Evolutionary conservation across 2,888 invertebrate species (phyloP).

Genomic region (Mellilla xanthometata): DNA sequence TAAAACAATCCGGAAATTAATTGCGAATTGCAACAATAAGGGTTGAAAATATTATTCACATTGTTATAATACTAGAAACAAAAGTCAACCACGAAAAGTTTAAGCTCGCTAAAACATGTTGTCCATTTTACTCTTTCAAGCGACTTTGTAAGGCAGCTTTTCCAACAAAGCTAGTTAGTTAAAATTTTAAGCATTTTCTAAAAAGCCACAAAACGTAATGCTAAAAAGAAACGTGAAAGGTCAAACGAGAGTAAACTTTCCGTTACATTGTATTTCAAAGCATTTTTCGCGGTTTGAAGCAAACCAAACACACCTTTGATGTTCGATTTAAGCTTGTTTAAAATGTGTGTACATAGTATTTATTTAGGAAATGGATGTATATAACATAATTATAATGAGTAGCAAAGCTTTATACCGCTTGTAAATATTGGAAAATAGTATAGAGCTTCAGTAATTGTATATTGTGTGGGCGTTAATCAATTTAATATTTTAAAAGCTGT

Average conservation of each 20-base stretch:
- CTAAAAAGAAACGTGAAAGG: slow-evolving; percentile 22
- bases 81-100: background rate
- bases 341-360: slow-evolving; percentile 25
- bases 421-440: slow-evolving; percentile 40
- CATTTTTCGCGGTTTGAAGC: slow-evolving; percentile 25
- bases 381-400: slow-evolving; percentile 32
- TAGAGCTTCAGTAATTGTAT: slow-evolving; percentile 14
- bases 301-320: slow-evolving; percentile 23
- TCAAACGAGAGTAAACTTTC: slow-evolving; percentile 20
- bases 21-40: too few species aligned
- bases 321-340: slow-evolving; percentile 17
- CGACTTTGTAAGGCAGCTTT: slow-evolving; percentile 10
- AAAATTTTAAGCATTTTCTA: slow-evolving; percentile 13
- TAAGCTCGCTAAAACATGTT: background rate
- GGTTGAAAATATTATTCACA: too few species aligned
- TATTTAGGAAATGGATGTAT: slow-evolving; percentile 31
- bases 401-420: slow-evolving; percentile 39
- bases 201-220: slow-evolving; percentile 24
- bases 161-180: slow-evolving; percentile 7
- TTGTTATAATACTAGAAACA: too few species aligned
- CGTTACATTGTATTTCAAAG: slow-evolving; percentile 23
- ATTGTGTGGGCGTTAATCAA: background rate
- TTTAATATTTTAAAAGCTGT: slow-evolving; percentile 4
- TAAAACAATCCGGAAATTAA: too few species aligned
- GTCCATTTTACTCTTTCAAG: background rate